These are phyloP conservation scores for Calameuta filiformis DNA, from an alignment of 2,888 invertebrate species.

Conservation along the genomic window DNA sequence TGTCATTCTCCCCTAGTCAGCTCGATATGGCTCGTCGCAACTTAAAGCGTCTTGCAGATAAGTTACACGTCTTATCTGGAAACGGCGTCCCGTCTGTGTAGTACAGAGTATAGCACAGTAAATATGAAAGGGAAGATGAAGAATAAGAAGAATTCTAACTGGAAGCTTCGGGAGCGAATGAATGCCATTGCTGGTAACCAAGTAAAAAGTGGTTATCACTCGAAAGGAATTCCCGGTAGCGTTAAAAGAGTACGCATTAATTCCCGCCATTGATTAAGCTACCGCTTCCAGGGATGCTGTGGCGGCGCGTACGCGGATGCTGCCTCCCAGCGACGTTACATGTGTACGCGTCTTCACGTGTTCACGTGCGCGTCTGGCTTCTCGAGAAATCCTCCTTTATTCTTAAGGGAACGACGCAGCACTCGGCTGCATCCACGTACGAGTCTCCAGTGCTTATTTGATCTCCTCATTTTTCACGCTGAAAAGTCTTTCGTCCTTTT, in stretches of 20 bases:
- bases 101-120: not conserved
- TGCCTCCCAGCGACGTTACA: too few species aligned
- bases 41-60: not conserved
- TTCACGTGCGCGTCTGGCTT: too few species aligned
- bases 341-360: too few species aligned
- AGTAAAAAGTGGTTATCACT: not conserved
- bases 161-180: not conserved
- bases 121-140: not conserved
- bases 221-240: not conserved
- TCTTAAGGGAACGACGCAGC: too few species aligned
- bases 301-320: too few species aligned
- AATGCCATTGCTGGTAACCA: not conserved
- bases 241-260: not conserved
- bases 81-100: not conserved
- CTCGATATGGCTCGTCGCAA: not conserved
- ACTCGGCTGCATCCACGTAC: too few species aligned
- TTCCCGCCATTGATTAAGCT: not conserved
- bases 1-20: conserved; percentile 18
- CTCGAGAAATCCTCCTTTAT: too few species aligned
- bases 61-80: not conserved
- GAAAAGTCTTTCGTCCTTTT: too few species aligned
- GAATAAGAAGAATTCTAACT: not conserved
- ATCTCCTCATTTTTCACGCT: too few species aligned
- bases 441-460: too few species aligned
- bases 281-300: not conserved